Percentiles rank a stretch among this genome's conserved stretches.
These are phyloP conservation scores for Semnornis frantzii DNA, from an alignment of 2,113 vertebrate species.

Conservation along the genomic window DNA sequence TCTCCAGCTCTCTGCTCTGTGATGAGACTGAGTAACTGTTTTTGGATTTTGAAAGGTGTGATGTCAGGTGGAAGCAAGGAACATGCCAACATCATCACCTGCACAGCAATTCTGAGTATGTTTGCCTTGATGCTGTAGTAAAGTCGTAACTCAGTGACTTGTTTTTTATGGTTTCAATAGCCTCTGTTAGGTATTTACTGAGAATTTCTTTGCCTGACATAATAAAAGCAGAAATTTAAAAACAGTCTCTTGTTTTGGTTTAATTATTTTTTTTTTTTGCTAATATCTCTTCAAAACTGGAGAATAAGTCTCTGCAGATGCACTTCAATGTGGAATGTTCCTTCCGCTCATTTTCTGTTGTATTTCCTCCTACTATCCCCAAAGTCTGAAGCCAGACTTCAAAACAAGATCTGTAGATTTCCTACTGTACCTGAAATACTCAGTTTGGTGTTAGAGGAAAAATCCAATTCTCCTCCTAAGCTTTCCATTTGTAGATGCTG, in stretches of 20 bases:
- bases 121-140: background rate
- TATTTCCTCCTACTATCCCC: background rate
- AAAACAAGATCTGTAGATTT: background rate
- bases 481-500: background rate
- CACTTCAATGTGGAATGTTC: background rate
- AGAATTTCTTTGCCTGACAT: constrained; percentile 3
- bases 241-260: background rate
- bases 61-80: background rate
- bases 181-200: background rate
- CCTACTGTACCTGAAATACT: background rate
- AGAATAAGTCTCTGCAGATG: background rate
- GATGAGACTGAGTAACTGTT: background rate
- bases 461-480: background rate
- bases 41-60: background rate
- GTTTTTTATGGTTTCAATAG: background rate
- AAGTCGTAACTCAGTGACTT: background rate
- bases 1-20: background rate
- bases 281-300: background rate
- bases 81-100: background rate
- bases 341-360: background rate
- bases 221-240: constrained; percentile 37
- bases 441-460: background rate
- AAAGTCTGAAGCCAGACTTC: background rate
- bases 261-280: rapidly evolving
- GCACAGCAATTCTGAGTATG: background rate